Base-by-base conservation (phyloP, 2,113 vertebrate genomes). In the Albula goreensis region DNA sequence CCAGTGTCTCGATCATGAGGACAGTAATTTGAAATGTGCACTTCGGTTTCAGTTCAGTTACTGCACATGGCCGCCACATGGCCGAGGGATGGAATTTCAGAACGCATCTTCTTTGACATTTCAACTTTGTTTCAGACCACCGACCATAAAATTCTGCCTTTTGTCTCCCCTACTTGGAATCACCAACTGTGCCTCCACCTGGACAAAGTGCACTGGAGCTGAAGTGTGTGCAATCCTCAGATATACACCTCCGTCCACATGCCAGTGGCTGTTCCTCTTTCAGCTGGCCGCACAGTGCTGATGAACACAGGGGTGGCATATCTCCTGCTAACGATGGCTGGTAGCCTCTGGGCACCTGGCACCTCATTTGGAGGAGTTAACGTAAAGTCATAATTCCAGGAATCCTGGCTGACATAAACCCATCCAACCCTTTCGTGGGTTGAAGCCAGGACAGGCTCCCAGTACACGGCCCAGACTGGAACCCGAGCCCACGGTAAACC, bases 1-100 rank as follows among this genome's bases (percentile, higher is more conserved):
- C 89, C 89, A 90, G 86, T 90, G 91, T 92, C 91, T 91, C 92
- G 91, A 93, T 92, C 91, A 93, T 90, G 91, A 90, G 93, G 93
- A 92, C 93, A 91, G 87, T 93, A 94, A 93, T 94, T 90, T 92
- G 88, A 89, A 89, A 92, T 93, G 92, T 92, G 91, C 90, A 90
- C 91, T 90, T 85, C 81, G 19, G 31, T 50, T 86, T 70, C 25
- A 41, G 77, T 66, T 78, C 48, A 48, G 50, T 80, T 57, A 41
- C 41, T 49, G 78, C 13, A n/a, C 52, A 81, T 41, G 2, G 78
- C 49, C 93, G 84, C 90, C 92, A 93, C 89, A 90, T 93, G 92
- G 89, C 91, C 89, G 84, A 81, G 19, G 87, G 50, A 52, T 52
- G 89, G 90, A 88, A 90, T 86, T 90, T 92, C 92, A 87, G 90